Percentiles rank a stretch among this genome's conserved stretches.
phyloP scores from a whole-genome alignment of 1,140 invertebrate genomes.

The Pseudomyrmex cubaensis region DNA sequence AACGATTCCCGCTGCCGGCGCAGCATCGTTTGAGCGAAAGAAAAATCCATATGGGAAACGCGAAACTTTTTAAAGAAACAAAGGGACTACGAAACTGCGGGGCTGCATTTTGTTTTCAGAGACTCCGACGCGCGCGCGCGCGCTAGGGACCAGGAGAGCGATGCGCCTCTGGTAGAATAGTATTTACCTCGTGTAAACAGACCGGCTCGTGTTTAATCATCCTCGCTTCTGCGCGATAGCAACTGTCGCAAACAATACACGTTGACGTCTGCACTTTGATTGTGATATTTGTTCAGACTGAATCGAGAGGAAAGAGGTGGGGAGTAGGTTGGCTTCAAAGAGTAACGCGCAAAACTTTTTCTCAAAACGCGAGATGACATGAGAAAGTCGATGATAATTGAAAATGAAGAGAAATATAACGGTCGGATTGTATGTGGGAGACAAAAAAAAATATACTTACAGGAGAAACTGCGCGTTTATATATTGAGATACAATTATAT shows the following conservation, averaged over 20 bases:
- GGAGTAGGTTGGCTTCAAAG: conserved; percentile 16
- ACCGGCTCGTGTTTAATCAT: conserved; percentile 65
- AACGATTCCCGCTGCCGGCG: conserved; percentile 40
- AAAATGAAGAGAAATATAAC: not conserved
- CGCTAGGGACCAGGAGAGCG: not conserved
- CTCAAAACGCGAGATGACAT: not conserved
- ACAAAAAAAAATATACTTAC: too few relatives aligned
- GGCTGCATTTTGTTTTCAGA: conserved; percentile 51
- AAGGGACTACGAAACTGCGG: conserved; percentile 16
- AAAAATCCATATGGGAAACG: conserved; percentile 48
- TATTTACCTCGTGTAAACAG: conserved; percentile 55
- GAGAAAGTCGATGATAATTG: not conserved
- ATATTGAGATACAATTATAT: conserved; percentile 54
- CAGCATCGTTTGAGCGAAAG: conserved; percentile 40
- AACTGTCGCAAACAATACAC: conserved; percentile 58
- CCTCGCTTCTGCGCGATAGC: conserved; percentile 37
- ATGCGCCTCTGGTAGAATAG: conserved; percentile 12
- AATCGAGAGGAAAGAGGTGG: not conserved
- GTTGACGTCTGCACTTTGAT: conserved; percentile 49
- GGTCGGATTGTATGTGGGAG: too few relatives aligned
- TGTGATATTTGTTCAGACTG: conserved; percentile 48
- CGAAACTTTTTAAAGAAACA: conserved; percentile 58
- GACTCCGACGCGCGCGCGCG: not conserved
- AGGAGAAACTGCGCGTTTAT: not conserved
- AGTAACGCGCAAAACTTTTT: conserved; percentile 23